Base-by-base conservation (phyloP, 2,797 vertebrate species). In the Bucorvus abyssinicus region DNA sequence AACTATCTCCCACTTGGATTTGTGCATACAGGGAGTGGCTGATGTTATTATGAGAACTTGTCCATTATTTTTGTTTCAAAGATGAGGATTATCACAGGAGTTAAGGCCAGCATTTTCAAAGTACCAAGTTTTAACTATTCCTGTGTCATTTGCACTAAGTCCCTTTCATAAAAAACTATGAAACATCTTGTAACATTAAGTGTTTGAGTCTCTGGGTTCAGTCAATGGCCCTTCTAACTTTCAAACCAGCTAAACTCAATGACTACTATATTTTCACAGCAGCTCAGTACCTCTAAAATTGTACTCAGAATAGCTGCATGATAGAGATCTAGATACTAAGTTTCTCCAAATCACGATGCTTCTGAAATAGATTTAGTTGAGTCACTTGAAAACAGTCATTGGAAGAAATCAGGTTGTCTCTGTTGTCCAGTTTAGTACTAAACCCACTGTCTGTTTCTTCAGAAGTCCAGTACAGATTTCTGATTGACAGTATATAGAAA, bases 81-180 rank as follows among this genome's bases (percentile, higher is more conserved):
- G 15, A 20, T 55, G 5, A 73, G 12, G 12, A 82, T 16, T 82
- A 73, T 30, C 9, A 68, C 20, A 64, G 8, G 21, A 85, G 10
- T 32, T 60, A 59, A 53, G 32, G 10, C 7, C 4, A 69, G 7
- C 1, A 59, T 76, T 89, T 87, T 76, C 14, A 60, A 82, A 79
- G 15, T 19, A 36, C 6, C 14, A 24, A 84, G 26, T 1, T n/a
- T 64, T 49, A 67, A 3, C 18, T 67, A 5, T 14, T 79, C 12
- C 21, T 85, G 15, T 61, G 32, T 34, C 7, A 63, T 79, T 82
- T 86, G 3, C n/a, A 69, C 7, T 65, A 87, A 42, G 2, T 50
- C 0, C 0, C 4, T 77, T 69, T 53, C 3, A 29, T 29, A 57
- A 85, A 73, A 63, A 53, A 26, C 1, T 0, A 2, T 19, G 30